Evolutionary conservation across 2,888 invertebrate genomes (phyloP).

Genomic region (Halictus ligatus): DNA sequence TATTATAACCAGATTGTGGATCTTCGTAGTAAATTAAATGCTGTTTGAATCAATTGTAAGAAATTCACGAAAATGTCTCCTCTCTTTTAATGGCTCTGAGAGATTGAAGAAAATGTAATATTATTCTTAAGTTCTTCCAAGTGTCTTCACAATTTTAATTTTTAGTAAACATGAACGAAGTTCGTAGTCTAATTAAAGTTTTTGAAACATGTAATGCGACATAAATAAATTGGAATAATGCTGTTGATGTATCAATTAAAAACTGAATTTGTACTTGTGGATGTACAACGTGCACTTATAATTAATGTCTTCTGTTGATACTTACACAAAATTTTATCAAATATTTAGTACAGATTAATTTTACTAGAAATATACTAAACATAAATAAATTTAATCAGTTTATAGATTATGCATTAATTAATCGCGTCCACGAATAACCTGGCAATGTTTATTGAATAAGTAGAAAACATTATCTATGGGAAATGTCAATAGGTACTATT

Average conservation of each 20-base stretch:
- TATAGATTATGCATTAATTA: neutral
- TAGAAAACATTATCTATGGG: neutral
- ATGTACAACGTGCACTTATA: no score
- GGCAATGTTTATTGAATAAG: neutral
- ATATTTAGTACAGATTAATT: neutral
- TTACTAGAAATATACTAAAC: neutral
- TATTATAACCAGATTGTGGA: neutral
- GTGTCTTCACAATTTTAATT: neutral
- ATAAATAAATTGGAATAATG: neutral
- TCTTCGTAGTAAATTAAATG: neutral
- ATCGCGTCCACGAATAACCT: neutral
- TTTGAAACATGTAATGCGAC: neutral
- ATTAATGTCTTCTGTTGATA: neutral
- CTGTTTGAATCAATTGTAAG: neutral
- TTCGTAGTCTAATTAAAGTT: neutral
- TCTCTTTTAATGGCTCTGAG: neutral
- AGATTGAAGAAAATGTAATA: neutral
- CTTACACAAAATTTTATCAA: neutral
- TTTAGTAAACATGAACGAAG: neutral
- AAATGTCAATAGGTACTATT: neutral
- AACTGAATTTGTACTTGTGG: neutral
- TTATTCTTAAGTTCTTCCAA: neutral
- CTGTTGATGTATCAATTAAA: neutral
- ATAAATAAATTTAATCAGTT: no score
- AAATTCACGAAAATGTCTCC: neutral